These are phyloP conservation scores for Camarhynchus parvulus DNA, from an alignment of 2,113 vertebrate genomes.

Conservation along the genomic window DNA sequence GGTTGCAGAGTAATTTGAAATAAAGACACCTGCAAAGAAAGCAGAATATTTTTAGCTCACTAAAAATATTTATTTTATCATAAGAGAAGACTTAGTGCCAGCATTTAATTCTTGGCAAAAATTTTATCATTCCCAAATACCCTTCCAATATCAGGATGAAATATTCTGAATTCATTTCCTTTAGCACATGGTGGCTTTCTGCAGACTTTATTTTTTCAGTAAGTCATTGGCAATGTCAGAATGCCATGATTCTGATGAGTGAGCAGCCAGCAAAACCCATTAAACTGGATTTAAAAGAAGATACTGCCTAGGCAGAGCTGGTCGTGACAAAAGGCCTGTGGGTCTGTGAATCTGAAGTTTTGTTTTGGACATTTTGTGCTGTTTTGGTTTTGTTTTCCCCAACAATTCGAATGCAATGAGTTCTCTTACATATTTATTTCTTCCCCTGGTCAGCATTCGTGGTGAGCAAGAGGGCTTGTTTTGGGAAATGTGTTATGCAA, in stretches of 20 bases:
- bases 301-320: neutral
- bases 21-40: conserved; percentile 59
- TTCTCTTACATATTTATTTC: neutral
- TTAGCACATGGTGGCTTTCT: conserved; percentile 16
- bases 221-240: conserved; percentile 31
- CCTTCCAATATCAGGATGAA: neutral
- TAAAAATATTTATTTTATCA: conserved; percentile 43
- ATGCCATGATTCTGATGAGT: neutral
- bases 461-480: neutral
- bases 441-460: neutral
- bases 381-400: neutral
- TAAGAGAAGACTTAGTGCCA: neutral
- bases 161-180: conserved; percentile 53
- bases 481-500: neutral
- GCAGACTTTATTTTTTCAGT: conserved; percentile 32
- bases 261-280: conserved; percentile 8
- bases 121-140: conserved; percentile 23
- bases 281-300: conserved; percentile 30
- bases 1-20: conserved; percentile 21
- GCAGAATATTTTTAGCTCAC: conserved; percentile 39
- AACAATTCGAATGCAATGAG: neutral
- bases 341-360: neutral
- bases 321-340: neutral
- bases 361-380: neutral
- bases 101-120: conserved; percentile 32